phyloP scores from a whole-genome alignment of 2,888 invertebrate genomes.

The Meteorus colon region DNA sequence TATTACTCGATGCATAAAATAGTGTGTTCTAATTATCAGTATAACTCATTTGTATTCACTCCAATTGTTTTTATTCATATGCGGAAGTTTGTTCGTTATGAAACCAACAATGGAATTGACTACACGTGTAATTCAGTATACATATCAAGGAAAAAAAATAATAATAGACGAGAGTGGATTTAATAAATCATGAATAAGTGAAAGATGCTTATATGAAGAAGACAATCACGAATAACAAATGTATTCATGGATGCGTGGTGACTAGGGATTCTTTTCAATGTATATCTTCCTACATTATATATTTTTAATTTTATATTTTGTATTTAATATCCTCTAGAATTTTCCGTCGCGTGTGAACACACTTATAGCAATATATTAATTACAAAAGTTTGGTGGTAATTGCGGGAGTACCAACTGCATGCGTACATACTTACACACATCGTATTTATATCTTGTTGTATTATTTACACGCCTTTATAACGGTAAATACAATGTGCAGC shows the following conservation, averaged over 20 bases:
- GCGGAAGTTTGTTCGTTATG: slow-evolving; percentile 27
- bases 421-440: slow-evolving; percentile 5
- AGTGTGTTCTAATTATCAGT: neutral
- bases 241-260: neutral
- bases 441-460: slow-evolving; percentile 17
- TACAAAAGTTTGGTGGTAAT: slow-evolving; percentile 48
- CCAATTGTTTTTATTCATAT: slow-evolving; percentile 7
- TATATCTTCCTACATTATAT: neutral
- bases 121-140: neutral
- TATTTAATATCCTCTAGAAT: neutral
- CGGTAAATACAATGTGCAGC: slow-evolving; percentile 8
- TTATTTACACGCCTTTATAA: slow-evolving; percentile 28
- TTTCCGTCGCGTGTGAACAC: slow-evolving; percentile 44
- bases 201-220: slow-evolving; percentile 12
- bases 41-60: slow-evolving; percentile 5
- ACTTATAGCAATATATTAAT: slow-evolving; percentile 44
- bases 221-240: slow-evolving; percentile 20
- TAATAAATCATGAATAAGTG: slow-evolving; percentile 5
- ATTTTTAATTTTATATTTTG: neutral
- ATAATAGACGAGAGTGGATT: slow-evolving; percentile 9
- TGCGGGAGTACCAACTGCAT: slow-evolving; percentile 40
- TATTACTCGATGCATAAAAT: neutral
- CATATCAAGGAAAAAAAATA: neutral
- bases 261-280: neutral
- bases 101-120: slow-evolving; percentile 19